Conservation (phyloP, 2,888 invertebrate genomes). For the Philonicus albiceps region DNA sequence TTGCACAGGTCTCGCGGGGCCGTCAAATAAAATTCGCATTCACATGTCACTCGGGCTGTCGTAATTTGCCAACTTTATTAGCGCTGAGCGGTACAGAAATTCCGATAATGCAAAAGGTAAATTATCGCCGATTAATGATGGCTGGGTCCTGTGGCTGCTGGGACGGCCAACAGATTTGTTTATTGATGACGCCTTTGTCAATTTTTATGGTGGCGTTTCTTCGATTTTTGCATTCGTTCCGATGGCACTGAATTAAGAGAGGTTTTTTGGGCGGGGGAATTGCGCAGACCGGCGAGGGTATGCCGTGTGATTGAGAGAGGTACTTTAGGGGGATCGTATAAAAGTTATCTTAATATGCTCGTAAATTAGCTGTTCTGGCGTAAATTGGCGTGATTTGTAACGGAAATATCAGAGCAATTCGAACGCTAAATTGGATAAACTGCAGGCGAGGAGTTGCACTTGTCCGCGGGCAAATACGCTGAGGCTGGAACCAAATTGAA, state of each 20-base stretch:
- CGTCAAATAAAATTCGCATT: conserved; percentile 47
- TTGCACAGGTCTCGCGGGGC: background rate
- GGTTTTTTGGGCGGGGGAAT: background rate
- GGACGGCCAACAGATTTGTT: conserved; percentile 12
- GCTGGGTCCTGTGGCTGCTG: conserved; percentile 13
- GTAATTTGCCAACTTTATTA: conserved; percentile 49
- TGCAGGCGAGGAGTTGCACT: background rate
- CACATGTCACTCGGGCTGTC: conserved; percentile 46
- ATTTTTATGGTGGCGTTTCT: conserved; percentile 37
- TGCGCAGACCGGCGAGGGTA: background rate
- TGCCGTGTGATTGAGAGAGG: conserved; percentile 9
- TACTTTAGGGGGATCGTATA: conserved; percentile 33
- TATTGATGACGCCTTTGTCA: conserved; percentile 41
- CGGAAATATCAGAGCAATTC: conserved; percentile 14
- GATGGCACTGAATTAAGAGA: background rate
- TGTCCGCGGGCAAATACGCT: background rate
- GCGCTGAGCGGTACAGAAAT: conserved; percentile 39
- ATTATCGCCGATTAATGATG: conserved; percentile 45
- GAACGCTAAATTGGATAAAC: background rate
- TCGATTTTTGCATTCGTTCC: background rate
- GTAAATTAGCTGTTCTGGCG: conserved; percentile 18
- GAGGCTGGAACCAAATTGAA: background rate
- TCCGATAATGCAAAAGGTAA: conserved; percentile 42
- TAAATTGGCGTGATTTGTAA: conserved; percentile 22
- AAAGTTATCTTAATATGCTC: conserved; percentile 33